Conservation (phyloP, 30 jellyfish, hydroid and myxozoan species). For the Aurelia coerulea region DNA sequence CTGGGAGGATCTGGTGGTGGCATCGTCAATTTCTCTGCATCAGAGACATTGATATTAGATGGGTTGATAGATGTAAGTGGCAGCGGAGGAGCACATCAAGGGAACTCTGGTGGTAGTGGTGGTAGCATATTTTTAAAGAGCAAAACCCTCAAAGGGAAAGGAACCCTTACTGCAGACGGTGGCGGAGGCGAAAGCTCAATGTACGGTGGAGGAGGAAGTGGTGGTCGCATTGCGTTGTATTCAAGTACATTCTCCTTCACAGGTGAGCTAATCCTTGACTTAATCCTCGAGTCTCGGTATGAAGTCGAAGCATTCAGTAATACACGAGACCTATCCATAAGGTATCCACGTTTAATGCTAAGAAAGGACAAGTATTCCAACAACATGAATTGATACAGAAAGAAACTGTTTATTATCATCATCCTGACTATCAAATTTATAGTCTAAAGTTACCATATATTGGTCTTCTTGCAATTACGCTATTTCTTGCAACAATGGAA, state of each 20-base stretch:
- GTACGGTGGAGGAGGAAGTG: constrained; percentile 65
- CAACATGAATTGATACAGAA: too few species aligned
- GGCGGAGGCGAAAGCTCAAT: constrained; percentile 19
- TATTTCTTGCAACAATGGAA: too few species aligned
- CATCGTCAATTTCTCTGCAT: constrained; percentile 7
- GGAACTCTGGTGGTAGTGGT: constrained; percentile 74
- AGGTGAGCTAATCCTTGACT: constrained; percentile 4
- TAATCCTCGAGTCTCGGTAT: too few species aligned
- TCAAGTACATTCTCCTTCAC: constrained; percentile 22
- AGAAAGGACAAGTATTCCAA: too few species aligned
- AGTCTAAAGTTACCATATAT: too few species aligned
- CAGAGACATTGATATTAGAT: constrained; percentile 47
- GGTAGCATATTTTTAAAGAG: constrained; percentile 55
- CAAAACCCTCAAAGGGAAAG: constrained; percentile 49
- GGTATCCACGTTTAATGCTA: too few species aligned
- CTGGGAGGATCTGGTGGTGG: constrained; percentile 75
- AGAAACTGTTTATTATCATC: too few species aligned
- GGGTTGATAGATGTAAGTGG: constrained; percentile 68
- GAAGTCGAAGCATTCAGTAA: too few species aligned
- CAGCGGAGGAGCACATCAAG: constrained; percentile 22
- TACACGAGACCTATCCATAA: too few species aligned
- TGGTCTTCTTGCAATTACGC: too few species aligned
- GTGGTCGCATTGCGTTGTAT: constrained; percentile 59
- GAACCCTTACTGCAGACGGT: constrained; percentile 53
- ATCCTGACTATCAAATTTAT: too few species aligned